Conservation (phyloP, 2,888 invertebrate genomes). For the Troides aeacus region DNA sequence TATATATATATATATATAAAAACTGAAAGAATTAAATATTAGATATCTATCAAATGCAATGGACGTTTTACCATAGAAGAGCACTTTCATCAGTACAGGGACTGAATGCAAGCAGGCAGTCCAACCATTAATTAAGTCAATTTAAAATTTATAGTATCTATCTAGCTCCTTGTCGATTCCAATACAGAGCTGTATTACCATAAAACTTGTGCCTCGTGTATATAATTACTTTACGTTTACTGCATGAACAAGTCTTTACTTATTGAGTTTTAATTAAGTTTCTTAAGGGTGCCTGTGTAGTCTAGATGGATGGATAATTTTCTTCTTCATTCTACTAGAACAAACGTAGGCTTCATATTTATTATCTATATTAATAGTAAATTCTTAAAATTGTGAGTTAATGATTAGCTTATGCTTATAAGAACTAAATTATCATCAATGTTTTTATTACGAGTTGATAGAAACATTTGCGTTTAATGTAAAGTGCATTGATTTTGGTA, state of each 20-base stretch:
- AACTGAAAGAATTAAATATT: not conserved
- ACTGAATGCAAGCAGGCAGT: slow-evolving; percentile 9
- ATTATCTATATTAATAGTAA: too few relatives aligned
- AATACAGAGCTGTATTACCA: slow-evolving; percentile 13
- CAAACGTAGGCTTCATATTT: too few relatives aligned
- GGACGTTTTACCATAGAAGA: slow-evolving; percentile 10
- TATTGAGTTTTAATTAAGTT: slow-evolving; percentile 2
- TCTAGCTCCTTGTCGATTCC: slow-evolving; percentile 17
- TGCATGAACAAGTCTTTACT: slow-evolving; percentile 11
- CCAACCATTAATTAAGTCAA: slow-evolving; percentile 19
- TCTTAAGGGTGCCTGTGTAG: not conserved
- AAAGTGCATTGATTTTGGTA: too few relatives aligned
- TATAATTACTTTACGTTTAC: slow-evolving; percentile 20
- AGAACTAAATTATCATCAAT: too few relatives aligned
- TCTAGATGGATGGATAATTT: not conserved
- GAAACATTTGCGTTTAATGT: too few relatives aligned
- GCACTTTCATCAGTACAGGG: slow-evolving; percentile 2
- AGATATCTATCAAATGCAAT: slow-evolving; percentile 24
- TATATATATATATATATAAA: not conserved
- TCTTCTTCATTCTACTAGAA: too few relatives aligned
- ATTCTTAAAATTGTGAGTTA: too few relatives aligned
- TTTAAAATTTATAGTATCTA: slow-evolving; percentile 18
- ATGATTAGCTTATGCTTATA: too few relatives aligned
- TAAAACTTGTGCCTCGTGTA: slow-evolving; percentile 12
- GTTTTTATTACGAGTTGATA: too few relatives aligned